Evolutionary conservation across 1,140 invertebrate genomes (phyloP).

Genomic region (Pomacea maculata): DNA sequence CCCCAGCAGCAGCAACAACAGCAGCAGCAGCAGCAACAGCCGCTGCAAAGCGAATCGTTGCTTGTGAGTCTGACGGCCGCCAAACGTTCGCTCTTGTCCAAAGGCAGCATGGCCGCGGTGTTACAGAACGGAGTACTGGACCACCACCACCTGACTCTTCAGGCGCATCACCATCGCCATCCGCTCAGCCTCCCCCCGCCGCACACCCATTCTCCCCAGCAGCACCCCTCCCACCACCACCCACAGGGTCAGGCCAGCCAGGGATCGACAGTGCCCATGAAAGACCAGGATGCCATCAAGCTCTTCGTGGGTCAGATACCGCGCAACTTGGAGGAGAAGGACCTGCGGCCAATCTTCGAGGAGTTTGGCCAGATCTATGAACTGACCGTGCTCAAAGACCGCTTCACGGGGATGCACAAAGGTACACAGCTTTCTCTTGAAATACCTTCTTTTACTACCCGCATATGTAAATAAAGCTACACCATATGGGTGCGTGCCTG

Average conservation of each 20-base stretch:
- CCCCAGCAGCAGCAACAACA: background rate
- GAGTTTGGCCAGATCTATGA: constrained; percentile 94
- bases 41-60: constrained; percentile 2
- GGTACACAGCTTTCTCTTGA: constrained; percentile 69
- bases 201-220: constrained; percentile 17
- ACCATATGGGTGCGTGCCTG: background rate
- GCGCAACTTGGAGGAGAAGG: constrained; percentile 86
- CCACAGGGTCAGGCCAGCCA: background rate
- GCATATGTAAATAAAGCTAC: background rate
- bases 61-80: background rate
- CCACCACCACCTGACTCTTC: constrained; percentile 19
- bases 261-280: background rate
- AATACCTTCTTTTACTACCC: no score
- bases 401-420: constrained; percentile 91
- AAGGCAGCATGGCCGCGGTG: constrained; percentile 19
- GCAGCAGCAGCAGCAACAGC: background rate
- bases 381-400: constrained; percentile 85
- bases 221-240: constrained; percentile 4
- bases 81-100: background rate
- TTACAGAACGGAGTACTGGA: constrained; percentile 14
- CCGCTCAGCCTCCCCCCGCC: constrained; percentile 18
- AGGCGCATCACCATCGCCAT: constrained; percentile 14
- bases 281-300: constrained; percentile 77
- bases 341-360: constrained; percentile 90
- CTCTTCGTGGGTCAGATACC: constrained; percentile 94